Conservation (phyloP, 2,113 vertebrate genomes). For the Aleadryas rufinucha region DNA sequence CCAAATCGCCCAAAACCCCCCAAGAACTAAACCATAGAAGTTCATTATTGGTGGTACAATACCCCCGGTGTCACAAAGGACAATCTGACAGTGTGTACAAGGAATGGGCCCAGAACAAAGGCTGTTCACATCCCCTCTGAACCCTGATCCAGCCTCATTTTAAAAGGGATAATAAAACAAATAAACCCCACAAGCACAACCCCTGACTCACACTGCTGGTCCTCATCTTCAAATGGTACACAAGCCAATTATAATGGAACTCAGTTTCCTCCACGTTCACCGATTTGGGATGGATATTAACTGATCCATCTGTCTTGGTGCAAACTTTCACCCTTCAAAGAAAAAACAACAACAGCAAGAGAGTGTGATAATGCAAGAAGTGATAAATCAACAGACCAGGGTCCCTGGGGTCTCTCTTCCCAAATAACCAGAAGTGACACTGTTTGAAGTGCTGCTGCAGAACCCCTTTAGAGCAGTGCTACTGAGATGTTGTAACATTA, state of each 20-base stretch:
- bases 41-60: not conserved
- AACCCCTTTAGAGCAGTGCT: not conserved
- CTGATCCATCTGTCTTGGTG: conserved; percentile 91
- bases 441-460: not conserved
- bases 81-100: not conserved
- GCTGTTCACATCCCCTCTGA: not conserved
- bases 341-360: not conserved
- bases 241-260: conserved; percentile 93
- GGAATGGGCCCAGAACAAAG: not conserved
- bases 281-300: conserved; percentile 94
- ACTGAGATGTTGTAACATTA: not conserved
- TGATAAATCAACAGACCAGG: not conserved
- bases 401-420: not conserved
- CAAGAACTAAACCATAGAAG: not conserved
- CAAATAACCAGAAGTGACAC: not conserved
- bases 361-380: not conserved
- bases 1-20: too few relatives aligned
- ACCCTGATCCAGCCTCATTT: not conserved
- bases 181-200: not conserved
- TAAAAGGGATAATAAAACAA: not conserved
- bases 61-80: not conserved
- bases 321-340: conserved; percentile 86
- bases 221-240: conserved; percentile 98
- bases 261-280: conserved; percentile 91
- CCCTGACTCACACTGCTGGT: conserved; percentile 89